These are phyloP conservation scores for Apostichopus parvimensis DNA, from an alignment of 35 echinoderm and acorn worm genomes.

Conservation along the genomic window DNA sequence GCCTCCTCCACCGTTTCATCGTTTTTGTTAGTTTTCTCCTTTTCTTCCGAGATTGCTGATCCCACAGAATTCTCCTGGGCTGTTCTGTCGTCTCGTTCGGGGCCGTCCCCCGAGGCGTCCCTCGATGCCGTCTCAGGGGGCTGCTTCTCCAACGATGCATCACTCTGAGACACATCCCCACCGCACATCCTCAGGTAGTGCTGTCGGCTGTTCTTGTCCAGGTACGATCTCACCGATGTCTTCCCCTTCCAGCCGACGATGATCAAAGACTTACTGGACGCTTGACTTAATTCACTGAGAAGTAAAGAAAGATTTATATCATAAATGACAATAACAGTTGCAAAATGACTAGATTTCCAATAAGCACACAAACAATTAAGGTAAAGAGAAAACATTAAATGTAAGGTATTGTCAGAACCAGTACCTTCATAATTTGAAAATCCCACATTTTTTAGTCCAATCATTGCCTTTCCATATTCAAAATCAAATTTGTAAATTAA, in stretches of 20 bases:
- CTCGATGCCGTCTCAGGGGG: not conserved
- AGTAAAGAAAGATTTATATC: too few relatives aligned
- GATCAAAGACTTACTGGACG: constrained; percentile 45
- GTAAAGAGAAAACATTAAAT: too few relatives aligned
- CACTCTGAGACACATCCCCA: constrained; percentile 10
- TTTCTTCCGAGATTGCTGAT: not conserved
- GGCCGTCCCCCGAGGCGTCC: not conserved
- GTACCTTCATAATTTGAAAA: too few relatives aligned
- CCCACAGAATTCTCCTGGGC: not conserved
- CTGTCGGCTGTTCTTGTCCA: constrained; percentile 78
- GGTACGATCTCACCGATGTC: constrained; percentile 84
- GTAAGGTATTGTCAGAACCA: too few relatives aligned
- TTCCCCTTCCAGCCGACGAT: constrained; percentile 78
- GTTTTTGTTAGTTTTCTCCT: not conserved
- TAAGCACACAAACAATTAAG: too few relatives aligned
- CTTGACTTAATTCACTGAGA: not conserved
- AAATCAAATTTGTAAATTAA: too few relatives aligned
- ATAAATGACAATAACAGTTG: too few relatives aligned
- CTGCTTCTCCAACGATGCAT: too few relatives aligned
- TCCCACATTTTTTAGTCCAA: too few relatives aligned
- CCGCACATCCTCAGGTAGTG: constrained; percentile 84
- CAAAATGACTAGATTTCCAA: too few relatives aligned
- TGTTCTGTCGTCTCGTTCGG: not conserved
- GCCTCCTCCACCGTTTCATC: not conserved
- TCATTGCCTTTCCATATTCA: too few relatives aligned